Evolutionary conservation across 2,888 invertebrate species (phyloP).

Genomic region (Mimumesa dahlbomi): DNA sequence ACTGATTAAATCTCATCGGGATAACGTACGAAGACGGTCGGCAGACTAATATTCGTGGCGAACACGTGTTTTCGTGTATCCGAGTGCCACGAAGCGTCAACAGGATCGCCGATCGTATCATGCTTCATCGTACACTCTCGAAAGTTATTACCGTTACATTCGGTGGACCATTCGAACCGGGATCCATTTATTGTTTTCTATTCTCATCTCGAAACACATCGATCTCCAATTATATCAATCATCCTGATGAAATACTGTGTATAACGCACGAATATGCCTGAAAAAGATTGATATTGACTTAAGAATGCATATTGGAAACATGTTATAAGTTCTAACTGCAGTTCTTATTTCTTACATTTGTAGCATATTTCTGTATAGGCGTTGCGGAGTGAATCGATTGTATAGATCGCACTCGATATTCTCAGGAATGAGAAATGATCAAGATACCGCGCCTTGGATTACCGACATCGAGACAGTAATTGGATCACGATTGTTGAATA

Average conservation of each 20-base stretch:
- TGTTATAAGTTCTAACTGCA: no score
- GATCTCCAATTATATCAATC: no score
- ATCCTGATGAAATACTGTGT: no score
- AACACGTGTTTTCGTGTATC: slow-evolving; percentile 44
- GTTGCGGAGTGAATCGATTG: slow-evolving; percentile 19
- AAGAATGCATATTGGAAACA: no score
- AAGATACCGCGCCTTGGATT: slow-evolving; percentile 24
- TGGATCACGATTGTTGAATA: slow-evolving; percentile 33
- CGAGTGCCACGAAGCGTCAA: slow-evolving; percentile 11
- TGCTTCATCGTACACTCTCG: no score
- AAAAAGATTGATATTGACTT: no score
- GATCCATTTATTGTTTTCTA: no score
- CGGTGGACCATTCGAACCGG: no score
- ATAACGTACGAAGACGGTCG: slow-evolving; percentile 36
- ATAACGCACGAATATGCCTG: no score
- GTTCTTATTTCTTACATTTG: background rate
- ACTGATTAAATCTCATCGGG: slow-evolving; percentile 49
- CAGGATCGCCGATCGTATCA: slow-evolving; percentile 24
- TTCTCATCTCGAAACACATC: no score
- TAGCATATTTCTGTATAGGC: background rate
- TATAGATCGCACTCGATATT: slow-evolving; percentile 26
- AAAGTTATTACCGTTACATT: no score
- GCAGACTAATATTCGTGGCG: slow-evolving; percentile 40
- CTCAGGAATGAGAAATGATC: slow-evolving; percentile 35
- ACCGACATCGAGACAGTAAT: slow-evolving; percentile 28